Base-by-base conservation (phyloP, 2,888 invertebrate genomes). In the Sisyra terminalis region DNA sequence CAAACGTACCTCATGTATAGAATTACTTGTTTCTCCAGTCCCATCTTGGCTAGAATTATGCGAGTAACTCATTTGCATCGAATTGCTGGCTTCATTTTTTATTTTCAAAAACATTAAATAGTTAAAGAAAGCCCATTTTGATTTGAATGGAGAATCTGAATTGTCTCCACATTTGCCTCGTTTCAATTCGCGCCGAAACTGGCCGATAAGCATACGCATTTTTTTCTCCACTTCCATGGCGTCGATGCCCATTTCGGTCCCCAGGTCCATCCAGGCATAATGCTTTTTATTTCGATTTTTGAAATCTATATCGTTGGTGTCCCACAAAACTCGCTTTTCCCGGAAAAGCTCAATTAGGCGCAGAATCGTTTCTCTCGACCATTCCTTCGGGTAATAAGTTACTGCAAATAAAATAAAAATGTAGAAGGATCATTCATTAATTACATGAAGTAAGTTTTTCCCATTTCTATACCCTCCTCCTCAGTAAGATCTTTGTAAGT, bases 211-310 rank as follows among this genome's bases (percentile, higher is more conserved):
- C 40, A 40, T 31, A 6, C 44, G 34, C 14, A 44, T 44, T 44
- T 44, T 34, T 42, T 32, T 40, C 44, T 46, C 44, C 38, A 44
- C 42, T 46, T 46, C 44, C 44, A 17, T 44, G 37, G 44, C 15
- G 44, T 44, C 37, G 41, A 34, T 46, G 42, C 42, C 42, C 18
- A 39, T 39, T 39, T 44, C 44, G 44, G 44, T 39, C 34, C 11
- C 41, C 16, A 44, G 29, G 44, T 42, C 43, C 35, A 35, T 43
- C 30, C 45, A 42, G 29, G 44, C 44, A 39, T 45, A 42, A 35
- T 40, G 39, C 43, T 43, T 46, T 42, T 44, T 46, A 32, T 43
- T 47, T 24, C 41, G 40, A 35, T 43, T 45, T 43, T 46, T 45
- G 37, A 43, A 45, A 39, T 45, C 43, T 14, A 45, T 29, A n/a